phyloP scores from a whole-genome alignment of 1,140 invertebrate genomes.

The Matsumurasca onukii region DNA sequence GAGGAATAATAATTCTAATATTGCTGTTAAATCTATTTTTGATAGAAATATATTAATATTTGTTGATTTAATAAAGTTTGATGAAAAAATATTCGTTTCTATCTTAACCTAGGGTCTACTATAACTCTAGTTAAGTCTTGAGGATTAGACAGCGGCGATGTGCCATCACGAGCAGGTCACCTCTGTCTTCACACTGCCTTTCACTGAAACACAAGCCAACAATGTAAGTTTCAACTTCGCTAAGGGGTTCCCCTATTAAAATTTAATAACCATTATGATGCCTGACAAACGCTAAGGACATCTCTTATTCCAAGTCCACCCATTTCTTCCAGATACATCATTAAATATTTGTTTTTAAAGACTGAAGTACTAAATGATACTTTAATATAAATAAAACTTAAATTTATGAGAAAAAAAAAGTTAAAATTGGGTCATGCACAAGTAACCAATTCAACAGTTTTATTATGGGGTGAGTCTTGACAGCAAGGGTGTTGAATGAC shows the following conservation, averaged over 20 bases:
- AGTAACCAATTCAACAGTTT: too few species aligned
- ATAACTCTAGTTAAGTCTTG: constrained; percentile 15
- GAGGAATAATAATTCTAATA: constrained; percentile 20
- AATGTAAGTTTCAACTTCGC: not conserved
- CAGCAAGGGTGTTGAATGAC: too few species aligned
- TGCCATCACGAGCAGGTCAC: constrained; percentile 27
- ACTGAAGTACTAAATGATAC: not conserved
- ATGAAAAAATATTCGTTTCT: constrained; percentile 22
- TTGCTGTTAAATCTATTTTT: constrained; percentile 11
- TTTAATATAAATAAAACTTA: too few species aligned
- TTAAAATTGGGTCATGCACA: too few species aligned
- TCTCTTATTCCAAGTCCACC: not conserved
- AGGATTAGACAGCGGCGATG: not conserved
- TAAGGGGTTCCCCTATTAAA: not conserved
- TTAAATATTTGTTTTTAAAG: not conserved
- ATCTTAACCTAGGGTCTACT: constrained; percentile 5
- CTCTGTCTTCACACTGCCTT: not conserved
- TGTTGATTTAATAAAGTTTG: constrained; percentile 14
- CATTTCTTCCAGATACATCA: not conserved
- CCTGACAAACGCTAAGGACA: not conserved
- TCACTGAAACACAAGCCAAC: not conserved
- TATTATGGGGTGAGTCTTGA: too few species aligned
- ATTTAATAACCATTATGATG: not conserved
- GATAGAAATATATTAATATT: constrained; percentile 18
- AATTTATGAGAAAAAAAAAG: too few species aligned